Percentiles rank a stretch among this genome's conserved stretches.
Conservation (phyloP, 2,888 invertebrate genomes). For the Mythimna ferrago region DNA sequence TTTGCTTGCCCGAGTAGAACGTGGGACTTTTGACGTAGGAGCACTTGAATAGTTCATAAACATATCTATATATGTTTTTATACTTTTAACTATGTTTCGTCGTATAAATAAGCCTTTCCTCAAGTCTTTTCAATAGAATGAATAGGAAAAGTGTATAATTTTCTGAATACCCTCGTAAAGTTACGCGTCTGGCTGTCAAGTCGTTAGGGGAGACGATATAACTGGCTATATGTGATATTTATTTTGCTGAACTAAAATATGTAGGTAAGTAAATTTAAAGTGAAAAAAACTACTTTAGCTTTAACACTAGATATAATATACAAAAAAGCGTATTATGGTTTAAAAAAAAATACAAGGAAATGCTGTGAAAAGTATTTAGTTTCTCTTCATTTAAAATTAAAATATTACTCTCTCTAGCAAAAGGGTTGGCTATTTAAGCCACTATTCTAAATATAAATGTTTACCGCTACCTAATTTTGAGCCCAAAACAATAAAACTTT, state of each 20-base stretch:
- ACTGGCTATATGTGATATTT: not conserved
- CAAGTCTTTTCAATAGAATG: slow-evolving; percentile 6
- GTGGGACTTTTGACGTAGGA: slow-evolving; percentile 27
- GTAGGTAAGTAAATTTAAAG: too few species aligned
- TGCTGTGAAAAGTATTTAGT: not conserved
- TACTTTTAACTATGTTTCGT: slow-evolving; percentile 1
- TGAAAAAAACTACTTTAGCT: too few species aligned
- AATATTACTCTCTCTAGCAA: not conserved
- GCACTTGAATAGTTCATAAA: slow-evolving; percentile 44
- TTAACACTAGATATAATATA: too few species aligned
- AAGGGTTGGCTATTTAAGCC: not conserved
- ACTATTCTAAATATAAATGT: not conserved
- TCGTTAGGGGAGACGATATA: not conserved
- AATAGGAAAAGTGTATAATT: slow-evolving; percentile 15
- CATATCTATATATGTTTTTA: slow-evolving; percentile 1
- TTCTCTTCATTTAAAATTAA: not conserved
- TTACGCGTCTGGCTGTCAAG: slow-evolving; percentile 10
- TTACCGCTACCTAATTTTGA: not conserved
- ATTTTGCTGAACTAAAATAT: too few species aligned
- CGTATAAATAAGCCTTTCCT: slow-evolving; percentile 23
- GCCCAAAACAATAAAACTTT: slow-evolving; percentile 30
- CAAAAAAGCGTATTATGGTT: too few species aligned
- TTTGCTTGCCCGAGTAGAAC: slow-evolving; percentile 66
- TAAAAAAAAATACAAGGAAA: not conserved
- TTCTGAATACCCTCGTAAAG: slow-evolving; percentile 11